Conservation (phyloP, 2,888 invertebrate genomes). For the Amorpha juglandis region DNA sequence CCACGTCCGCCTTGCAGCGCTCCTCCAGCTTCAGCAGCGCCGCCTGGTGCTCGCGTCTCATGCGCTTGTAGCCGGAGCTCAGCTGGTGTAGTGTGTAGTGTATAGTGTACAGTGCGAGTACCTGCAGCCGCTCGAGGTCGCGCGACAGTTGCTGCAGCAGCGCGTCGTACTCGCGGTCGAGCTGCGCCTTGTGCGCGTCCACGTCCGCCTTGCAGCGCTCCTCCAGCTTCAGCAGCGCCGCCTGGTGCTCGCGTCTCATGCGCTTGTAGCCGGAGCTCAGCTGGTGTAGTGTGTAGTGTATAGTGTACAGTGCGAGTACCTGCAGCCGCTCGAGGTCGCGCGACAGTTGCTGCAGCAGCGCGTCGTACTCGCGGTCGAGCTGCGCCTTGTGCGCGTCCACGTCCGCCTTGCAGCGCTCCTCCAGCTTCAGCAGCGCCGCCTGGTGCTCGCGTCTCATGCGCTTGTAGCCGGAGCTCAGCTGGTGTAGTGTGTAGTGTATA, state of each 20-base stretch:
- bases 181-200: slow-evolving; percentile 96
- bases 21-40: slow-evolving; percentile 97
- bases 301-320: slow-evolving; percentile 63
- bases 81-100: background rate
- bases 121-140: slow-evolving; percentile 94
- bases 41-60: slow-evolving; percentile 98
- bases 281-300: background rate
- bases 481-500: background rate
- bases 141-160: slow-evolving; percentile 95
- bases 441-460: slow-evolving; percentile 96
- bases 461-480: slow-evolving; percentile 87
- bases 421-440: slow-evolving; percentile 95
- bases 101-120: slow-evolving; percentile 49
- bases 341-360: slow-evolving; percentile 94
- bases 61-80: slow-evolving; percentile 95
- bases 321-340: slow-evolving; percentile 95
- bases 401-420: slow-evolving; percentile 97
- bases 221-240: slow-evolving; percentile 96
- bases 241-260: slow-evolving; percentile 98
- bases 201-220: slow-evolving; percentile 98
- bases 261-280: slow-evolving; percentile 94
- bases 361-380: slow-evolving; percentile 98
- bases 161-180: slow-evolving; percentile 98
- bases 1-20: slow-evolving; percentile 98
- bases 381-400: slow-evolving; percentile 98